These are phyloP conservation scores for Arctopsyche grandis DNA, from an alignment of 1,140 invertebrate genomes.

Conservation along the genomic window DNA sequence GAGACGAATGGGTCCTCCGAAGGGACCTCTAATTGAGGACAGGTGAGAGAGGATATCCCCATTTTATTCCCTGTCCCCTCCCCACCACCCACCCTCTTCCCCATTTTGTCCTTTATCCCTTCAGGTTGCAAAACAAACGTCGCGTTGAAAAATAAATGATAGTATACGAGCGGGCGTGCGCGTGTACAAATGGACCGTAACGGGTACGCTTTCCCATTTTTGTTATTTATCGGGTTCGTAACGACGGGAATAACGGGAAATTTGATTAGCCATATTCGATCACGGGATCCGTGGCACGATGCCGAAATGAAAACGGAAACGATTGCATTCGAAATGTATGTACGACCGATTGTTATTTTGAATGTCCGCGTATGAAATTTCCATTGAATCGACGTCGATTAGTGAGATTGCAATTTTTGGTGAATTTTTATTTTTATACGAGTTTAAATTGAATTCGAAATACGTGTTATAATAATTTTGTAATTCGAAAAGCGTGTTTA, in stretches of 20 bases:
- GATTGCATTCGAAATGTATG: too few relatives aligned
- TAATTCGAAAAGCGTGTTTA: too few relatives aligned
- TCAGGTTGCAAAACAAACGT: neutral
- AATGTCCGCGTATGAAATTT: too few relatives aligned
- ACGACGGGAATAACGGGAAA: neutral
- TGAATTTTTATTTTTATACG: too few relatives aligned
- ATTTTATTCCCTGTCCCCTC: neutral
- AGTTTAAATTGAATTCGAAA: too few relatives aligned
- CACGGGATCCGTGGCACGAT: neutral
- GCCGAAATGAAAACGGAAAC: too few relatives aligned
- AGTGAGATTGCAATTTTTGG: too few relatives aligned
- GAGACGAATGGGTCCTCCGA: neutral
- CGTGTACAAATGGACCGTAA: neutral
- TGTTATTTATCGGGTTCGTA: neutral
- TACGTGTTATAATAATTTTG: too few relatives aligned
- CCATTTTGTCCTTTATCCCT: neutral
- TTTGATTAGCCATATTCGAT: slow-evolving; percentile 1
- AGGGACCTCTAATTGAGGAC: neutral
- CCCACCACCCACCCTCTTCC: neutral
- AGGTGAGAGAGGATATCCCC: too few relatives aligned
- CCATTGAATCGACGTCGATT: too few relatives aligned
- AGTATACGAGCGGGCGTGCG: neutral
- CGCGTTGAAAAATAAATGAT: slow-evolving; percentile 2
- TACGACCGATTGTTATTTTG: too few relatives aligned
- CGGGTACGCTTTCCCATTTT: neutral